Base-by-base conservation (phyloP, 1,140 invertebrate genomes). In the Holotrichia oblita region DNA sequence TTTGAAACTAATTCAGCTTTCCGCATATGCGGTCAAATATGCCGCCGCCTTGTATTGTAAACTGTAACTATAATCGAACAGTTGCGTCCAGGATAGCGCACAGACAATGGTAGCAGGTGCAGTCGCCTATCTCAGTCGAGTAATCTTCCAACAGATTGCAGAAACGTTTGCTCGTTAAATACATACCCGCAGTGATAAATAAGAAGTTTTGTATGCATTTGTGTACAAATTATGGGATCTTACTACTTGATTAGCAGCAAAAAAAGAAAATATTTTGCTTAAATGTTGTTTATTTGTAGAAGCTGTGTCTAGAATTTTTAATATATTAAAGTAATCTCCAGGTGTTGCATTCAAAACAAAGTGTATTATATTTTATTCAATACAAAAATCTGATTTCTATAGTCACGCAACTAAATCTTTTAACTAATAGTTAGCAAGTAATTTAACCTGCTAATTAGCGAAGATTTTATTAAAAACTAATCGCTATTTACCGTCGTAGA, bases 91-190 rank as follows among this genome's bases (percentile, higher is more conserved):
- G 61, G 27, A 69, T 6, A 24, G 61, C 22, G 22, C 22, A 69
- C 61, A 69, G 61, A 69, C 61, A 69, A 27, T 27, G 61, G 61
- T 69, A 69, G 61, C 61, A 69, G 61, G 61, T 69, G 61, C 61
- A 69, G 61, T 34, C 22, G 22, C 17, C 22, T 69, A 69, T 69
- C 22, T 69, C 61, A 69, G 61, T 69, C 61, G 61, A 69, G 61
- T 69, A 69, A 69, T 69, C 61, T 34, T 69, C 22, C 61, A 69
- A 27, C 61, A 69, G 61, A 69, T 69, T 69, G 61, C 61, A 69
- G 61, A 69, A 69, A 69, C 22, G 61, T 22, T 69, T 20, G 61
- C 61, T 69, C 61, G 24, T 69, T 69, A 69, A 69, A 69, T 69
- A 20, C 22, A 69, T 69, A 20, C 22, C 61, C 61, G 61, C 61